phyloP scores from a whole-genome alignment of 2,113 vertebrate genomes.

The Hippocampus barbouri region DNA sequence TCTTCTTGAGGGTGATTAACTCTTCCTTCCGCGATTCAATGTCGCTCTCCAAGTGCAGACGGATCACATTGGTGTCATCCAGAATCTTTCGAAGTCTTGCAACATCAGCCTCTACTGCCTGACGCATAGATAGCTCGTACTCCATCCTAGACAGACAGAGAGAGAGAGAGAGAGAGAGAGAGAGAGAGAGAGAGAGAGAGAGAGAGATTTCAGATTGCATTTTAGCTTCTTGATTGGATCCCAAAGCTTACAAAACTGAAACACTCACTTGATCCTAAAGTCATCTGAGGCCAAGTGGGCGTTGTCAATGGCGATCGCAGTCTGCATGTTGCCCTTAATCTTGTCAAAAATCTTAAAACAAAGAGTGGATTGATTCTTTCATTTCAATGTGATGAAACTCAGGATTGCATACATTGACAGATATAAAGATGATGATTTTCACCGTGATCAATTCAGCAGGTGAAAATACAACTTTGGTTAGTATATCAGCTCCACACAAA shows the following conservation, averaged over 20 bases:
- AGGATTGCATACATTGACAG: not conserved
- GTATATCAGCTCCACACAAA: not conserved
- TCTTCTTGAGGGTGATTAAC: constrained; percentile 77
- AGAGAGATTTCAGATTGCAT: not conserved
- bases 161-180: not conserved
- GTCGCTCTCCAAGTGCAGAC: constrained; percentile 71
- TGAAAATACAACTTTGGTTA: not conserved
- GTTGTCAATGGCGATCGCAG: constrained; percentile 60
- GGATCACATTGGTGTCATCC: constrained; percentile 70
- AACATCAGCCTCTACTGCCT: constrained; percentile 71
- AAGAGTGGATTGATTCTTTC: not conserved
- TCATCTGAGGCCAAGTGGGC: constrained; percentile 61
- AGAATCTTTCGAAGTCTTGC: constrained; percentile 70
- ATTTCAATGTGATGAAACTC: constrained; percentile 10
- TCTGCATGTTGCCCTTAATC: constrained; percentile 43
- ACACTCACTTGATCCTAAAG: constrained; percentile 69
- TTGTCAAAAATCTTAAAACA: constrained; percentile 53
- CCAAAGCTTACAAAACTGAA: not conserved
- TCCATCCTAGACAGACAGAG: constrained; percentile 59
- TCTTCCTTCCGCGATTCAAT: constrained; percentile 82
- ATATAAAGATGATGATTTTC: not conserved
- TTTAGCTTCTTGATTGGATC: not conserved
- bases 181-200: not conserved
- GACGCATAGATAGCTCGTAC: constrained; percentile 60
- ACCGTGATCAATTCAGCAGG: not conserved